Evolutionary conservation across 2,113 vertebrate species (phyloP).

Genomic region (Dendrocopos noguchii): DNA sequence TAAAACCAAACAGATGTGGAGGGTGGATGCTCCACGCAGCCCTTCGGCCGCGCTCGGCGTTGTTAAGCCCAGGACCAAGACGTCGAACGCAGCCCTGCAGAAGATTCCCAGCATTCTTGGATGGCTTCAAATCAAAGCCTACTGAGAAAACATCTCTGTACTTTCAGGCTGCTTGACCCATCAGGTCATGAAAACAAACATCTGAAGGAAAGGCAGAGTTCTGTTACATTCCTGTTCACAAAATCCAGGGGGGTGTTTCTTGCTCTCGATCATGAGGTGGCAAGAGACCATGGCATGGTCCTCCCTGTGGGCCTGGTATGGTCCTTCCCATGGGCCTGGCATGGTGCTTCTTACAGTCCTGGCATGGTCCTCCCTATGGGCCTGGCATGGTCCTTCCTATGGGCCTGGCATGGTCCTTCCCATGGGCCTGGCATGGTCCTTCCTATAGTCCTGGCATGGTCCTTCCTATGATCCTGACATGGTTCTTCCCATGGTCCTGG

Average conservation of each 20-base stretch:
- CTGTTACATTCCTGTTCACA: neutral
- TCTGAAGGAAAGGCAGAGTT: neutral
- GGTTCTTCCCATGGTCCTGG: neutral
- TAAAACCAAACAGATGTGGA: conserved; percentile 56
- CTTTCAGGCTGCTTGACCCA: neutral
- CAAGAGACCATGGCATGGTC: rapidly evolving
- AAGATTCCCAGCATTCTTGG: conserved; percentile 49
- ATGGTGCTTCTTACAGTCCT: too few species aligned
- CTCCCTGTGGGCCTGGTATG: too few species aligned
- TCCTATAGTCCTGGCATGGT: too few species aligned
- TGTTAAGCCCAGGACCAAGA: neutral
- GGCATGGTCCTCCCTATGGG: too few species aligned
- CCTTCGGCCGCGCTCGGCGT: neutral
- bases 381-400: too few species aligned
- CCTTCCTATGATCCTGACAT: too few species aligned
- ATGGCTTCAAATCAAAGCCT: neutral
- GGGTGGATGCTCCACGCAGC: neutral
- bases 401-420: too few species aligned
- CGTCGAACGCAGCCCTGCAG: rapidly evolving
- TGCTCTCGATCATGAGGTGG: rapidly evolving
- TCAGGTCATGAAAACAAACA: neutral
- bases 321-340: too few species aligned
- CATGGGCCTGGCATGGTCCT: too few species aligned
- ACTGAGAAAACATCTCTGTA: conserved; percentile 29
- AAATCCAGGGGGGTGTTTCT: rapidly evolving